Evolutionary conservation across 2,113 vertebrate species (phyloP).

Genomic region (Paratilapia polleni): DNA sequence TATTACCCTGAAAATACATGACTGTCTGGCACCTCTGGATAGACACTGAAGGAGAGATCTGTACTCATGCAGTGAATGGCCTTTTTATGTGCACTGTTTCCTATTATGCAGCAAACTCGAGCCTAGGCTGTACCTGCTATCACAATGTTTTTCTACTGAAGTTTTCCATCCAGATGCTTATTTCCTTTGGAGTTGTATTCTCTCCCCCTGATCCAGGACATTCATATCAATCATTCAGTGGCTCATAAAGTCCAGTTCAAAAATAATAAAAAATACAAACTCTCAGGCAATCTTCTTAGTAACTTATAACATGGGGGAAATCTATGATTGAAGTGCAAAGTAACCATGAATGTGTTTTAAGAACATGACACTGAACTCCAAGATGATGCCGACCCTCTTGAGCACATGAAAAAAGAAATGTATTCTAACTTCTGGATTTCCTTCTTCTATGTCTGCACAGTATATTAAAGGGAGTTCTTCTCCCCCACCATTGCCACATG

Average conservation of each 20-base stretch:
- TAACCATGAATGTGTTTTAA: neutral
- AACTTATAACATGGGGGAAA: neutral
- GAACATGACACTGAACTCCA: neutral
- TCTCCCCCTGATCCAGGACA: constrained; percentile 5
- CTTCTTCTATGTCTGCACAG: neutral
- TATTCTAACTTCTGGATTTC: neutral
- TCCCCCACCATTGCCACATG: neutral
- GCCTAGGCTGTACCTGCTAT: neutral
- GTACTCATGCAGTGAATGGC: constrained; percentile 33
- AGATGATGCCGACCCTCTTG: fast-evolving
- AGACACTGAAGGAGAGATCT: constrained; percentile 15
- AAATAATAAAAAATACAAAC: neutral
- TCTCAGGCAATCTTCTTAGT: neutral
- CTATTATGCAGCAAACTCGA: neutral
- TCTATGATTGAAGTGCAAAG: neutral
- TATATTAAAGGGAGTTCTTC: neutral
- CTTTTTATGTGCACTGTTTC: constrained; percentile 28
- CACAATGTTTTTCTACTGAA: neutral
- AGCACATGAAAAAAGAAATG: neutral
- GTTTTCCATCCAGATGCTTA: neutral
- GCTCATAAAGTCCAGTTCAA: neutral
- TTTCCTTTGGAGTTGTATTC: constrained; percentile 53
- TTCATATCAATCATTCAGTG: neutral
- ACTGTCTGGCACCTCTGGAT: constrained; percentile 33
- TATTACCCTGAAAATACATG: constrained; percentile 39